Percentiles rank a stretch among this genome's conserved stretches.
Evolutionary conservation across 2,888 invertebrate species (phyloP).

Genomic region (Halictus quadricinctus): DNA sequence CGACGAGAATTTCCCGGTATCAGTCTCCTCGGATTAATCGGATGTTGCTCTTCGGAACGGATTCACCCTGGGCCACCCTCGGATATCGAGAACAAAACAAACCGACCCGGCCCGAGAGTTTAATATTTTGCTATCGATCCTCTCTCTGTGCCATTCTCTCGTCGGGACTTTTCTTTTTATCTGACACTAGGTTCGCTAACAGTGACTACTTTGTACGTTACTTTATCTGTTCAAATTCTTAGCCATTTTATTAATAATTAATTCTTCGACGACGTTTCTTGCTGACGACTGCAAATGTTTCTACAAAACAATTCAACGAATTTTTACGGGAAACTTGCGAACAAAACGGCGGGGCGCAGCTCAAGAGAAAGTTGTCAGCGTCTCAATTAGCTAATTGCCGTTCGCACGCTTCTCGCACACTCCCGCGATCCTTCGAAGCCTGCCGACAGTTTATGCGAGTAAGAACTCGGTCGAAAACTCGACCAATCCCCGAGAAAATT

Average conservation of each 20-base stretch:
- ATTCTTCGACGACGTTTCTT: no score
- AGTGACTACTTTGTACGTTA: no score
- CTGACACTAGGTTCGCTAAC: neutral
- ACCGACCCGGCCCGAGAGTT: neutral
- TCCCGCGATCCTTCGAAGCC: neutral
- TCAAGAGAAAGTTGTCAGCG: neutral
- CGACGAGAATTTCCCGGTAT: neutral
- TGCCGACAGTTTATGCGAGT: neutral
- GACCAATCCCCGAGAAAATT: neutral
- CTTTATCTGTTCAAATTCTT: no score
- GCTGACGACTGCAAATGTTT: no score
- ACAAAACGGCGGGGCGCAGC: neutral
- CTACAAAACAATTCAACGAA: no score
- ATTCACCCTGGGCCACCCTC: neutral
- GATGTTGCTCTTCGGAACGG: conserved; percentile 3
- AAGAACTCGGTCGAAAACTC: neutral
- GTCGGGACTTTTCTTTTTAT: neutral
- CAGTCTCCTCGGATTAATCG: conserved; percentile 2
- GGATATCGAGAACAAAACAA: neutral
- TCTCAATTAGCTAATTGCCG: neutral
- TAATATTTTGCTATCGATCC: neutral
- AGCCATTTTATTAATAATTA: no score
- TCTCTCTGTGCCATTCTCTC: neutral
- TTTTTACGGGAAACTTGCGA: neutral
- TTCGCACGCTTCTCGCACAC: neutral